These are phyloP conservation scores for Macrosiphum euphorbiae DNA, from an alignment of 2,888 invertebrate genomes.

Conservation along the genomic window DNA sequence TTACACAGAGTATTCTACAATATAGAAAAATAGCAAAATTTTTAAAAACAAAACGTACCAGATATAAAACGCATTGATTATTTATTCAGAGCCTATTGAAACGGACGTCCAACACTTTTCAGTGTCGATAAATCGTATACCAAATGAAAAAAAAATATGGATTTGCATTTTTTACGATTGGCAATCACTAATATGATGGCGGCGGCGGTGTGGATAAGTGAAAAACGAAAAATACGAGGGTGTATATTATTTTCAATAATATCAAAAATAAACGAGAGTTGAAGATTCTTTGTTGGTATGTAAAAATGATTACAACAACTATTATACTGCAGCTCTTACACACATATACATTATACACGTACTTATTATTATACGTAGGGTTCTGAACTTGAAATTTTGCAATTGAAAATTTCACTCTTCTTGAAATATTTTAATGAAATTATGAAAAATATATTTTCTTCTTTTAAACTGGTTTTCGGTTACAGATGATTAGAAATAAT, in stretches of 20 bases:
- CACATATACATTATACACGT: not conserved
- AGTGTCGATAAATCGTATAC: not conserved
- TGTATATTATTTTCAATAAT: not conserved
- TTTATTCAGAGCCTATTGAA: not conserved
- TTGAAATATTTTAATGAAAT: too few species aligned
- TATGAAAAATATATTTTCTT: too few species aligned
- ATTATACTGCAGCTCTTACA: not conserved
- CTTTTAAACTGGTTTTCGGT: too few species aligned
- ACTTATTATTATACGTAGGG: not conserved
- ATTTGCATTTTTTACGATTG: not conserved
- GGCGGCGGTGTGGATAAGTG: not conserved
- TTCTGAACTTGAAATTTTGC: too few species aligned
- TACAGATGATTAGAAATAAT: too few species aligned
- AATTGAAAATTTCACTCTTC: too few species aligned
- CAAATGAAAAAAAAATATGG: not conserved
- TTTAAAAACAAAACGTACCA: not conserved
- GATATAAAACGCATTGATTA: not conserved
- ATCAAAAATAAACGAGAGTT: not conserved
- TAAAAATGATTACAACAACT: not conserved
- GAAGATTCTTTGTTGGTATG: not conserved
- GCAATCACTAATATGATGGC: not conserved
- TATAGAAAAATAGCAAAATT: not conserved
- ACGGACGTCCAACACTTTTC: not conserved
- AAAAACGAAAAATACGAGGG: not conserved
- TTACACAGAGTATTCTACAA: not conserved